These are phyloP conservation scores for Leptinotarsa rubiginosa DNA, from an alignment of 2,888 invertebrate species.

Conservation along the genomic window DNA sequence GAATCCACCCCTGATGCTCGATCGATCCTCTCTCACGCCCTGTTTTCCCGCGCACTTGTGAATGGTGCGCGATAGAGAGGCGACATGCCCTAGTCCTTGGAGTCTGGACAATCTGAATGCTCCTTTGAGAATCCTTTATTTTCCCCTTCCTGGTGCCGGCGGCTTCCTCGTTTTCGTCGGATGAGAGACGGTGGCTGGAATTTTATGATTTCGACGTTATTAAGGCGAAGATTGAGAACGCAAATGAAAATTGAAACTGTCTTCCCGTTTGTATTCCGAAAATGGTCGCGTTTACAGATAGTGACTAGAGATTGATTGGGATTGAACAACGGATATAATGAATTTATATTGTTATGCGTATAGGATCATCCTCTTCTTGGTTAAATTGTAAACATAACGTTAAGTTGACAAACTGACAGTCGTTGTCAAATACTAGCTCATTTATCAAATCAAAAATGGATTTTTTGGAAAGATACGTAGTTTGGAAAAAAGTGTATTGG, in stretches of 20 bases:
- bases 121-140: conserved; percentile 55
- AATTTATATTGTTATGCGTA: not conserved
- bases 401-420: too few species aligned
- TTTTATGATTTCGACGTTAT: conserved; percentile 36
- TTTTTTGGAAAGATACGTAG: too few species aligned
- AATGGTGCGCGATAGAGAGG: conserved; percentile 49
- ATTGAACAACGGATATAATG: not conserved
- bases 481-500: too few species aligned
- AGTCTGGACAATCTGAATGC: conserved; percentile 57
- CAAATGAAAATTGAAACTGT: conserved; percentile 10
- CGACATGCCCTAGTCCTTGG: conserved; percentile 53
- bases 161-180: conserved; percentile 41
- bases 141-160: conserved; percentile 43
- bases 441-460: too few species aligned
- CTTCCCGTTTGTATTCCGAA: not conserved
- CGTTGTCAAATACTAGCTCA: too few species aligned
- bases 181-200: conserved; percentile 36
- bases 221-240: conserved; percentile 22
- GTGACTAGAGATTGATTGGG: not conserved
- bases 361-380: too few species aligned
- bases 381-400: too few species aligned
- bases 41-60: conserved; percentile 63
- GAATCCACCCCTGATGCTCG: conserved; percentile 61
- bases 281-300: not conserved
- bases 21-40: conserved; percentile 64